Base-by-base conservation (phyloP, 2,888 invertebrate genomes). In the Synanthedon andrenaeformis region DNA sequence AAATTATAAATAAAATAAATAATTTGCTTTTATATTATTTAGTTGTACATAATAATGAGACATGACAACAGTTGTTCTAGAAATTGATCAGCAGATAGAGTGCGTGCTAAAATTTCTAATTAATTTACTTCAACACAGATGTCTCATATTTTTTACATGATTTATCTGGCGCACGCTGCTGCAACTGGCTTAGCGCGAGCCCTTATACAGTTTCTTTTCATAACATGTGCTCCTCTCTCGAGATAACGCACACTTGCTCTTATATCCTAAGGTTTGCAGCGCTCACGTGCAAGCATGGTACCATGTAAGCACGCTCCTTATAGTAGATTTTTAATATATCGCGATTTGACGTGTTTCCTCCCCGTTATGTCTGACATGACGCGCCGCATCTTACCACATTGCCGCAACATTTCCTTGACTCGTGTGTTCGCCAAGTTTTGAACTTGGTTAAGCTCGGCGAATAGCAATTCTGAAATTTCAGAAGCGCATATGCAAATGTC, bases 401-500 rank as follows among this genome's bases (percentile, higher is more conserved):
- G 69, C 68, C 67, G 70, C 70, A 73, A 79, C 74, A 75, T 81
- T 76, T 76, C 69, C 72, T 67, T 58, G 64, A 72, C 68, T 73
- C 69, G 66, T 70, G 70, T 71, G 65, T 72, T 71, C 71, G 70
- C 74, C 72, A 78, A 84, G 82, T 84, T 86, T 79, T 80, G 77
- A 84, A 84, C 79, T 81, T 76, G 77, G 79, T 78, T 82, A 75
- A 83, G 80, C 84, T 79, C 69, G 69, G 69, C 72, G 76, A 79
- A 79, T 77, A 83, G 79, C 80, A 82, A 79, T 81, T 79, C 81
- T 74, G 82, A 80, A 84, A 83, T 84, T 83, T 85, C 80, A 79
- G 72, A 79, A 78, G 79, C 81, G 77, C 84, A 82, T 86, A 86
- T 85, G 85, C 86, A 85, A 85, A 85, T 86, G 82, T 85, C 83